Evolutionary conservation across 2,797 vertebrate species (phyloP), one percentile per base, ranked within the genome.

Genomic region (Aotus griseimembra): DNA sequence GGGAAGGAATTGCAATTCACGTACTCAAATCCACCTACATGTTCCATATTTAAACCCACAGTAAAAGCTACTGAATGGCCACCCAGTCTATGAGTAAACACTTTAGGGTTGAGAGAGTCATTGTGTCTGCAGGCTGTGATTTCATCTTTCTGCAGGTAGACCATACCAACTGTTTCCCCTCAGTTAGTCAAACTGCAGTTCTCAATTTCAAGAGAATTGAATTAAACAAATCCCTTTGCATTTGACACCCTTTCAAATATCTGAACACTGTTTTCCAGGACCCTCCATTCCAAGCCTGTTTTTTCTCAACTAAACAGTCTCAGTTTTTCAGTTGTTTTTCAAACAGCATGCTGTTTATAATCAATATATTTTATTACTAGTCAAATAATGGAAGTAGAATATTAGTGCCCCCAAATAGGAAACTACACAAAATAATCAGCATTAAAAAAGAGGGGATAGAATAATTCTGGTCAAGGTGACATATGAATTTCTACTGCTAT

Each of bases 221-320:
- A 90, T 90, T 26, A 64, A 83, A 30, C 55, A 15, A 92, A 82
- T 52, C 12, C 20, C 41, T 80, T 64, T 93, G 24, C 4, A 72
- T 44, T 48, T 96, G 73, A 93, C 9, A 72, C 12, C 44, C 28
- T 94, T 92, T 96, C 55, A 94, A 80, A 94, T 48, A 50, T 58
- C 30, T 92, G 26, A 77, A 88, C 36, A 93, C n/a, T 39, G 4
- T 85, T 87, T 87, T 12, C 81, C 24, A 93, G 57, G 12, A 20
- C 5, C 4, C 61, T 81, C 76, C 10, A 39, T 15, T 85, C 33
- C 5, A 57, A 90, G 44, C 14, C 26, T 33, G 36, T 76, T 64
- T 80, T 73, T 72, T 55, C 57, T 84, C 2, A 22, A 72, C 24
- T 87, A 75, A 92, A 48, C 5, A 88, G 0, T 5, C n/a, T 90